A percentile compares a stretch with the other conserved stretches of the same genome.
Evolutionary conservation across 2,888 invertebrate genomes (phyloP).

Genomic region (Chrysotoxum bicinctum): DNA sequence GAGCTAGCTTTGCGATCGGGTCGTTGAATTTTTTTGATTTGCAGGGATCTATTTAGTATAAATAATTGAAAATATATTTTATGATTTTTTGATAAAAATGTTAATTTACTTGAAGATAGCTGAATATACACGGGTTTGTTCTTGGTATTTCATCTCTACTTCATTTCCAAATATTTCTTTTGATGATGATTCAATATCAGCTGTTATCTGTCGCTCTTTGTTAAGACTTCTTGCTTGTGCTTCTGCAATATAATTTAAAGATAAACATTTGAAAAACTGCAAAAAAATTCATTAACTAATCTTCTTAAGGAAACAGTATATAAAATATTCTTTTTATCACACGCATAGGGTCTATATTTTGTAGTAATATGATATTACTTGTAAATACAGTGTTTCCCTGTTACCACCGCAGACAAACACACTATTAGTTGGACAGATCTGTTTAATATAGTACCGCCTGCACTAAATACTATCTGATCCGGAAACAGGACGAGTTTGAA

Average conservation of each 20-base stretch:
- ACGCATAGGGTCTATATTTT: too few relatives aligned
- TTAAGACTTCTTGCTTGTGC: slow-evolving; percentile 87
- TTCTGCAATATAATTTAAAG: slow-evolving; percentile 77
- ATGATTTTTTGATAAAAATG: background rate
- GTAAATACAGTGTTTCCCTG: too few relatives aligned
- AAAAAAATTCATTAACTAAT: too few relatives aligned
- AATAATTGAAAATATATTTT: background rate
- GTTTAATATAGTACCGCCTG: too few relatives aligned
- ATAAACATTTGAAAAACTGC: background rate
- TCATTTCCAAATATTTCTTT: slow-evolving; percentile 97
- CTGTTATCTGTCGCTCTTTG: slow-evolving; percentile 77
- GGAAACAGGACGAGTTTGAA: too few relatives aligned
- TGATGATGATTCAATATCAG: slow-evolving; percentile 82
- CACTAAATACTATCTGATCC: too few relatives aligned
- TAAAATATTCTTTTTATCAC: too few relatives aligned
- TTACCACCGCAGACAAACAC: too few relatives aligned
- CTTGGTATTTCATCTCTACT: slow-evolving; percentile 97
- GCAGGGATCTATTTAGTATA: slow-evolving; percentile 87
- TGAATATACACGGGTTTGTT: slow-evolving; percentile 91
- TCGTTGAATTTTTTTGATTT: slow-evolving; percentile 95
- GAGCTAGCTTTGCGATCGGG: slow-evolving; percentile 96
- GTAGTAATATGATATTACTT: too few relatives aligned
- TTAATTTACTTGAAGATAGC: slow-evolving; percentile 89
- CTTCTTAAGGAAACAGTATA: too few relatives aligned
- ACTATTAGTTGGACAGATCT: too few relatives aligned